Evolutionary conservation across 1,140 invertebrate species (phyloP), one percentile per base, ranked within the genome.

Genomic region (Cydia amplana): DNA sequence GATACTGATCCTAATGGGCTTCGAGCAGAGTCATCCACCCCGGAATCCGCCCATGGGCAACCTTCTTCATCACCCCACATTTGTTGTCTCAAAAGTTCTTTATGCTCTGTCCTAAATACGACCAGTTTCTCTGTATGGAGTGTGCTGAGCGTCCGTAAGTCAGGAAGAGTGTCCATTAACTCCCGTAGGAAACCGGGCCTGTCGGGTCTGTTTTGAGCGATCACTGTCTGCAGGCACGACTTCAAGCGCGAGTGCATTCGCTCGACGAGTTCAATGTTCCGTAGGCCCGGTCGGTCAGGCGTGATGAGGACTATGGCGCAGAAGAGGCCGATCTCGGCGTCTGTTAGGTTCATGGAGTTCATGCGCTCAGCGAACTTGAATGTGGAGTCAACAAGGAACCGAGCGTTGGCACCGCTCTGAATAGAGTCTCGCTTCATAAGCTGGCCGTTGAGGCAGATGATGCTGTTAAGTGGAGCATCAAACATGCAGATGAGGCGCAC

Each of bases 361-460:
- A 99, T 96, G 79, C 97, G 95, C 86, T 99, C 98, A 55, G 98
- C 97, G 92, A 99, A 99, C 85, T 99, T 98, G 90, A 99, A 99
- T 94, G 99, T 99, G 77, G 97, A 98, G 86, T 99, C 97, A 92
- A 99, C 97, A 36, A 99, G 95, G 88, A 99, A 99, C 80, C 97
- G 94, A 12, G 98, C 97, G 93, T 98, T 98, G 78, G 96, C 97
- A 83, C 96, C 96, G 87, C 96, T 97, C 91, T 97, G 97, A 78
- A 98, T 97, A 70, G 97, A 96, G 88, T 98, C 97, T 70, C 97
- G 95, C 83, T 97, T 96, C 86, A 98, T 95, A 79, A 98, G 95
- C 91, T 98, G 97, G 67, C 97, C 97, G 84, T 98, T 98, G 72
- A 98, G 94, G 90, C 97, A 98, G 79, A 98, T 96, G 95, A 98